These are phyloP conservation scores for Eunapius fragilis DNA, from an alignment of 37 sponge, comb jelly and placozoan species.

Conservation along the genomic window DNA sequence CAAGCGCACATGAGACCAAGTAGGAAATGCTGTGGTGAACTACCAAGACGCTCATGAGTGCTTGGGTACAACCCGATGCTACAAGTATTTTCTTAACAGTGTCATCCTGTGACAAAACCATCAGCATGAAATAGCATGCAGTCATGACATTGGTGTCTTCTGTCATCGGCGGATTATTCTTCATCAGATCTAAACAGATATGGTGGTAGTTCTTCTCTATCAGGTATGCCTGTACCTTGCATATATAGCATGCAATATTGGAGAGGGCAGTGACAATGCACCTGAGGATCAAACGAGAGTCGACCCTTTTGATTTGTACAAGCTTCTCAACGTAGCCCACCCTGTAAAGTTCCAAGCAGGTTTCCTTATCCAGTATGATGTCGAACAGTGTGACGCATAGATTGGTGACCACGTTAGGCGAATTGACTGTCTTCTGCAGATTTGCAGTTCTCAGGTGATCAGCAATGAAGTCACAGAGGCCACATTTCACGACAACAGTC, in stretches of 20 bases:
- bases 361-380: constrained; percentile 65
- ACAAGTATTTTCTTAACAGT: constrained; percentile 60
- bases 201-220: constrained; percentile 36
- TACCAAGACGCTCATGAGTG: constrained; percentile 38
- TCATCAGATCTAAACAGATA: constrained; percentile 16
- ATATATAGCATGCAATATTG: constrained; percentile 68
- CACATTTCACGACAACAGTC: constrained; percentile 11
- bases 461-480: constrained; percentile 1
- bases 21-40: constrained; percentile 20
- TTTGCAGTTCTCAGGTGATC: constrained; percentile 1
- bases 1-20: constrained; percentile 61
- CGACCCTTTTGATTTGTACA: neutral
- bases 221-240: constrained; percentile 46
- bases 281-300: constrained; percentile 21
- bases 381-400: constrained; percentile 62
- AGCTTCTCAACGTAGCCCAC: constrained; percentile 50
- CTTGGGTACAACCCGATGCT: constrained; percentile 27
- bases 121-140: constrained; percentile 76
- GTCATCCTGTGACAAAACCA: constrained; percentile 73
- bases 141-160: constrained; percentile 20
- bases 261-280: constrained; percentile 62
- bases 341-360: constrained; percentile 43
- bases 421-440: neutral
- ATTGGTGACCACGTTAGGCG: constrained; percentile 43
- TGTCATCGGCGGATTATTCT: neutral